Conservation (phyloP, 37 sponge, comb jelly and placozoan genomes). For the Spongilla lacustris region DNA sequence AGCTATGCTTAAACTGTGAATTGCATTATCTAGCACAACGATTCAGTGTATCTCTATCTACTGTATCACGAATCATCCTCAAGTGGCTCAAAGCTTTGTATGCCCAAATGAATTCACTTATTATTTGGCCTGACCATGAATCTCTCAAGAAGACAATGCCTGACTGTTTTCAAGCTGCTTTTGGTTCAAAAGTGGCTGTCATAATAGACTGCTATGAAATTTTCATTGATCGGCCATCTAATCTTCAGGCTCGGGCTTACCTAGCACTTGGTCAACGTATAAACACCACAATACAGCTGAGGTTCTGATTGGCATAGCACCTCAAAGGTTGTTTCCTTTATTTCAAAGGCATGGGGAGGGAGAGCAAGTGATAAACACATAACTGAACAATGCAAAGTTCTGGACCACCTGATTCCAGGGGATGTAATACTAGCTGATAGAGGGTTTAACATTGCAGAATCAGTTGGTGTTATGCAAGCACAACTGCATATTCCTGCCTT, state of each 20-base stretch:
- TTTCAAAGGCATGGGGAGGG: slow-evolving; percentile 6
- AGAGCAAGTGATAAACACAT: background rate
- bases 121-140: slow-evolving; percentile 28
- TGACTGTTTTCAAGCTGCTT: slow-evolving; percentile 3
- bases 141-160: slow-evolving; percentile 11
- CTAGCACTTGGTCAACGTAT: slow-evolving; percentile 25
- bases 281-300: slow-evolving; percentile 25
- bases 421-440: slow-evolving; percentile 16
- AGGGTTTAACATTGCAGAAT: slow-evolving; percentile 17
- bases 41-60: slow-evolving; percentile 5
- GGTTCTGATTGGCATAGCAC: slow-evolving; percentile 9
- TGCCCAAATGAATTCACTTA: background rate
- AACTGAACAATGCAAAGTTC: slow-evolving; percentile 2
- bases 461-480: slow-evolving; percentile 2
- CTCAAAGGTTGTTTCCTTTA: slow-evolving; percentile 7
- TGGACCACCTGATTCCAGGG: slow-evolving; percentile 11
- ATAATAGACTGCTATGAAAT: slow-evolving; percentile 22
- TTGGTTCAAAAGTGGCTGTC: slow-evolving; percentile 20
- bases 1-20: background rate
- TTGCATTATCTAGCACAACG: slow-evolving; percentile 8
- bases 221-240: slow-evolving; percentile 12
- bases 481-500: slow-evolving; percentile 13
- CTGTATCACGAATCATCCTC: background rate
- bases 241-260: slow-evolving; percentile 15
- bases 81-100: slow-evolving; percentile 4